Base-by-base conservation (phyloP, 2,113 vertebrate genomes). In the Catharus bicknelli region DNA sequence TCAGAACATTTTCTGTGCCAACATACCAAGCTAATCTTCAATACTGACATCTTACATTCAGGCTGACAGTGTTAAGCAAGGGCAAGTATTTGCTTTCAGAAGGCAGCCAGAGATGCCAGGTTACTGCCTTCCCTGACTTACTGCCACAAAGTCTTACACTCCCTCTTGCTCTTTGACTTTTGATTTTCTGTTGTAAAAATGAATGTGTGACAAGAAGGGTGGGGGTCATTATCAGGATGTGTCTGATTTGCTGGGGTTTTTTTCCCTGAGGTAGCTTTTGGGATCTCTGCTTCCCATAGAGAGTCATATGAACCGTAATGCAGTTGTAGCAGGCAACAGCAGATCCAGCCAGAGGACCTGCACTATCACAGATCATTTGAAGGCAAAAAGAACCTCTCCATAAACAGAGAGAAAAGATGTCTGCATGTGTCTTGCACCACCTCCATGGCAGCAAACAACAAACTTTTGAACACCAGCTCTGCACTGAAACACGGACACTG, bases 241-340 rank as follows among this genome's bases (percentile, higher is more conserved):
- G 17, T 47, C 38, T 58, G 32, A 36, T 70, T n/a, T 68, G 25
- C 29, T 29, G 27, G 2, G 5, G 2, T 6, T 25, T 58, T 45
- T 5, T 82, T 5, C 19, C 36, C 32, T 61, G 45, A 83, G 25
- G 12, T 26, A 75, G 29, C 27, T 55, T 78, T 83, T 76, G 38
- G 38, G 69, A 88, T 81, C 83, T 57, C 27, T 48, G 10, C 53
- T 86, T 84, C 42, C 77, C n/a, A 11, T 23, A 22, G 2, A 5
- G 25, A 50, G 45, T 47, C 11, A 1, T n/a, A 50, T 4, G 6
- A 51, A 36, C 64, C 9, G 14, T 29, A 70, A 32, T 1, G 10
- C 23, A 50, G 45, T 50, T 4, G 0, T 19, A 3, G 0, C 3
- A 4, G 45, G 54, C 21, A 83, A 19, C 9, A 61, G 83, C 50